A percentile compares a stretch with the other conserved stretches of the same genome.
phyloP scores from a whole-genome alignment of 30 jellyfish, hydroid and myxozoan genomes.

The Cassiopea andromeda region DNA sequence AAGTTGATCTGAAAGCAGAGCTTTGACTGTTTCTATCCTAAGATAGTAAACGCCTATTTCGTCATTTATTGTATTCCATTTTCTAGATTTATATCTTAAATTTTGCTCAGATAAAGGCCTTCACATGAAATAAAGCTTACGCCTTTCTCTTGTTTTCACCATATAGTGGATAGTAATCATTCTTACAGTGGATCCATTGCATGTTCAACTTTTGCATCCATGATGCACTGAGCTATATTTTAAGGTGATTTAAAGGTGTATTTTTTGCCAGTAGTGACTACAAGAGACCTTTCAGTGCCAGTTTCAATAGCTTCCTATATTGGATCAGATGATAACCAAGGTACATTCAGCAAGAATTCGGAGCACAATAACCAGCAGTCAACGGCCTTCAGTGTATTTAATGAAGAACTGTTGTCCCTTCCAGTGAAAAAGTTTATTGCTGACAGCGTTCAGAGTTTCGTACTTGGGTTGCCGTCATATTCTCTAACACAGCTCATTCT shows the following conservation, averaged over 20 bases:
- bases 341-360: not conserved
- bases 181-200: too few species aligned
- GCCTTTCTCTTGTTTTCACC: too few species aligned
- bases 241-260: not conserved
- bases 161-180: too few species aligned
- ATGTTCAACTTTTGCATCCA: too few species aligned
- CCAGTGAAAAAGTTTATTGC: conserved; percentile 96
- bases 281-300: conserved; percentile 65
- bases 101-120: too few species aligned
- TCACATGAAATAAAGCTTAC: too few species aligned
- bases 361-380: not conserved
- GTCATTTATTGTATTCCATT: too few species aligned
- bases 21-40: too few species aligned
- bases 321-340: conserved; percentile 4
- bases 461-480: conserved; percentile 88
- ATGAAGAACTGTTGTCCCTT: conserved; percentile 86
- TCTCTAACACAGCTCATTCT: conserved; percentile 72
- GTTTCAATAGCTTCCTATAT: conserved; percentile 39
- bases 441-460: conserved; percentile 80
- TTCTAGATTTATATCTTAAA: too few species aligned
- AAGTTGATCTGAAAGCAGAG: too few species aligned
- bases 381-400: conserved; percentile 67
- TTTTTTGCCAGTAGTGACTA: conserved; percentile 69
- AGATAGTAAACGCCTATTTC: too few species aligned
- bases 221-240: too few species aligned